Percentiles rank a stretch among this genome's conserved stretches.
phyloP scores from a whole-genome alignment of 2,113 vertebrate species.

The Herpetotheres cachinnans region DNA sequence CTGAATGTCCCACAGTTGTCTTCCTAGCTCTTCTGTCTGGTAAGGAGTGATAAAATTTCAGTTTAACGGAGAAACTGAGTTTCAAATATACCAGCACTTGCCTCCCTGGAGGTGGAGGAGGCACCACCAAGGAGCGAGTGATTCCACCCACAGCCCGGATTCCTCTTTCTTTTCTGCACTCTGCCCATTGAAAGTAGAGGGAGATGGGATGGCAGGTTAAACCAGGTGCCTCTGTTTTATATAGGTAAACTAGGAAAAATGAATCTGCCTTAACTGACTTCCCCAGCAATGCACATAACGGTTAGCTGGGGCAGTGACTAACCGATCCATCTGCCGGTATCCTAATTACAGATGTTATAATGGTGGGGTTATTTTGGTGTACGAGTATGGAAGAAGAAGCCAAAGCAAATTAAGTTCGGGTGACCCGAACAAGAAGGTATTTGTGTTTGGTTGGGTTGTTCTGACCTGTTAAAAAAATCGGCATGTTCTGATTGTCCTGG shows the following conservation, averaged over 20 bases:
- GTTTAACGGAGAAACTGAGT: background rate
- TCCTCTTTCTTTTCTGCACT: background rate
- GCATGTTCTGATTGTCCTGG: background rate
- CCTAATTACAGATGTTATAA: background rate
- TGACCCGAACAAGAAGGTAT: background rate
- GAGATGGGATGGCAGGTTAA: background rate
- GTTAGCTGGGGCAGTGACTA: background rate
- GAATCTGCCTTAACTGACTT: background rate
- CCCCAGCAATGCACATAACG: background rate
- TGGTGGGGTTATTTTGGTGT: background rate
- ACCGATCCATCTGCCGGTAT: background rate
- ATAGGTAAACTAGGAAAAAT: background rate
- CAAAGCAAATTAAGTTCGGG: background rate
- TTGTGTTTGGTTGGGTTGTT: background rate
- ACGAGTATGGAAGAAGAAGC: background rate
- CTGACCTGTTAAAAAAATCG: background rate
- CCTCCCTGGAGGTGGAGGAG: background rate
- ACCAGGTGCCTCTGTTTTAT: background rate
- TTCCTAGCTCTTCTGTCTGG: background rate
- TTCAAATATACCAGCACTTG: background rate
- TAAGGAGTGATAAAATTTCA: background rate
- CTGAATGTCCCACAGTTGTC: background rate
- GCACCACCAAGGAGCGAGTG: background rate
- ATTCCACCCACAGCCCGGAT: background rate
- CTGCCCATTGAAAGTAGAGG: background rate